These are phyloP conservation scores for Clarias pachynema DNA, from an alignment of 2,797 vertebrate genomes.

Conservation along the genomic window DNA sequence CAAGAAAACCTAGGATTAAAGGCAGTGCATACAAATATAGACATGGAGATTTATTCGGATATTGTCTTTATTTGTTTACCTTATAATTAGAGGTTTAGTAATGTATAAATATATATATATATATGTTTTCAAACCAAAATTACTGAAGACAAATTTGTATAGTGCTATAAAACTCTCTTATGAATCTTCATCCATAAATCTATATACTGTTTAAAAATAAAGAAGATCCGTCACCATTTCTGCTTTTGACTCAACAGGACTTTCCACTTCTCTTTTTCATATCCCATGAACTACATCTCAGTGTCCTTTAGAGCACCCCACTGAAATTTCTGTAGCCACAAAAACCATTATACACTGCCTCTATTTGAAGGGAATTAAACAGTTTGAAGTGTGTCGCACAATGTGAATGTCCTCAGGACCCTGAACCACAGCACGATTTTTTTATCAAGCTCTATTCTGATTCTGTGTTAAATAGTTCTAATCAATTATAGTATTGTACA, in stretches of 20 bases:
- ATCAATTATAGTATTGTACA: not conserved
- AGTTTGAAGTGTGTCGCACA: not conserved
- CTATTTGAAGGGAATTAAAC: not conserved
- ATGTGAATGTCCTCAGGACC: not conserved
- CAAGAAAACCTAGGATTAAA: not conserved
- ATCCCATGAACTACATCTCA: conserved; percentile 9
- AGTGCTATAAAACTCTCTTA: not conserved
- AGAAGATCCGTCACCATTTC: not conserved
- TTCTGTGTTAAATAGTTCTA: not conserved
- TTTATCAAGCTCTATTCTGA: not conserved
- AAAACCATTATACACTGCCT: not conserved
- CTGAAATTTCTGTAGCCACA: not conserved
- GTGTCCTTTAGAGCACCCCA: not conserved
- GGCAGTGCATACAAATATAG: too few species aligned
- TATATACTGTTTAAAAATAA: not conserved
- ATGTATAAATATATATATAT: not conserved
- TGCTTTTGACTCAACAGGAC: not conserved
- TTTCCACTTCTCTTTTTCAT: conserved; percentile 18
- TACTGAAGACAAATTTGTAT: not conserved
- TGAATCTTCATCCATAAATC: not conserved
- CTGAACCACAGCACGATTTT: not conserved
- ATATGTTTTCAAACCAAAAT: not conserved
- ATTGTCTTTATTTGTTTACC: not conserved
- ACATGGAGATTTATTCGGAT: not conserved
- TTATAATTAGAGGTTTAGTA: not conserved